A percentile compares a stretch with the other conserved stretches of the same genome.
Conservation (phyloP, 2,113 vertebrate species). For the Saimiri boliviensis region DNA sequence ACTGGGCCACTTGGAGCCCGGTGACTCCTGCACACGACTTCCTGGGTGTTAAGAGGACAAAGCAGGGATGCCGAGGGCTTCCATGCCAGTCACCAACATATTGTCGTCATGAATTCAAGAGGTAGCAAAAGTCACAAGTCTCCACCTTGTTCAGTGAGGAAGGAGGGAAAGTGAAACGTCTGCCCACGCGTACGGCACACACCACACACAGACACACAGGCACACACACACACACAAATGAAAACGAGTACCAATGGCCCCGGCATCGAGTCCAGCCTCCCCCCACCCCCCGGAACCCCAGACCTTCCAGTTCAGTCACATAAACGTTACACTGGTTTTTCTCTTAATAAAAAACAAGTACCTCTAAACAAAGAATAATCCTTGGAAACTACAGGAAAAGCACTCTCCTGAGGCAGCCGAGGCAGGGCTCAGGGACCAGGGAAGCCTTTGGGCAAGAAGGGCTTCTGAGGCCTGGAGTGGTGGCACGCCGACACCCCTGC, state of each 20-base stretch:
- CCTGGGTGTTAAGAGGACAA: constrained; percentile 77
- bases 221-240: constrained; percentile 75
- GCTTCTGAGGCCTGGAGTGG: constrained; percentile 56
- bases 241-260: constrained; percentile 88
- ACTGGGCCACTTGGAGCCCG: background rate
- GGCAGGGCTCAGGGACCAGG: constrained; percentile 46
- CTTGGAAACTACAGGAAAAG: constrained; percentile 83
- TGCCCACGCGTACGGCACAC: constrained; percentile 84
- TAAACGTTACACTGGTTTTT: constrained; percentile 88
- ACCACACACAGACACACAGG: constrained; percentile 79
- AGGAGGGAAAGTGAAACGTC: constrained; percentile 81
- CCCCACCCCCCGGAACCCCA: constrained; percentile 83
- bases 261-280: constrained; percentile 85
- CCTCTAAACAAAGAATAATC: constrained; percentile 88
- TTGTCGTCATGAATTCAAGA: constrained; percentile 93
- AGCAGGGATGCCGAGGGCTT: constrained; percentile 73
- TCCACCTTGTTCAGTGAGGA: constrained; percentile 62
- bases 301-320: constrained; percentile 94
- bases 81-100: constrained; percentile 89
- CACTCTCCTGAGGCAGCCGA: constrained; percentile 71
- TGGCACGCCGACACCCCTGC: background rate
- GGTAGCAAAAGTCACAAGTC: constrained; percentile 91
- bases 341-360: constrained; percentile 93
- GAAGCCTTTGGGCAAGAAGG: constrained; percentile 77
- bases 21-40: background rate